phyloP scores from a whole-genome alignment of 2,113 vertebrate genomes.

The Syngnathoides biaculeatus region DNA sequence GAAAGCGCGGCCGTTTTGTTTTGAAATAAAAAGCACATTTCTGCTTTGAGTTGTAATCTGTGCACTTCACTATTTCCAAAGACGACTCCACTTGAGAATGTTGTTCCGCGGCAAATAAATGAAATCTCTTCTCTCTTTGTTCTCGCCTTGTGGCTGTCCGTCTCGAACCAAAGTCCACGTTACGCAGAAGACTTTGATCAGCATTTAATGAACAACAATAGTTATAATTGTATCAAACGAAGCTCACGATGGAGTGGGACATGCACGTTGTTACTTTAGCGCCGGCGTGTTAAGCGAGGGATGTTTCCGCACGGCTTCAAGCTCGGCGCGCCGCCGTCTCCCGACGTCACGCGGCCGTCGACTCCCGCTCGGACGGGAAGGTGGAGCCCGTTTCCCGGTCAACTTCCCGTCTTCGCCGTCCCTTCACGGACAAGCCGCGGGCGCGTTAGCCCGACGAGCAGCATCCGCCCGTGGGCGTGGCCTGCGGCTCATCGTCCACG shows the following conservation, averaged over 20 bases:
- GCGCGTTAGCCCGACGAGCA: conserved; percentile 87
- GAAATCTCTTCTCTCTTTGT: too few relatives aligned
- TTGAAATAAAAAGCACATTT: neutral
- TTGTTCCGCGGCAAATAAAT: neutral
- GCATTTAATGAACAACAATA: neutral
- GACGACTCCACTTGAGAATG: neutral
- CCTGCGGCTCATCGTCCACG: conserved; percentile 90
- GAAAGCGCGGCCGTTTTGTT: too few relatives aligned
- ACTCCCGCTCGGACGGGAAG: neutral
- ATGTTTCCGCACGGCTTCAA: neutral
- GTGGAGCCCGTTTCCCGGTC: too few relatives aligned
- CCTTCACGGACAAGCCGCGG: conserved; percentile 12
- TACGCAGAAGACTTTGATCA: too few relatives aligned
- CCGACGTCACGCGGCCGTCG: neutral
- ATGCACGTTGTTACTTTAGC: neutral
- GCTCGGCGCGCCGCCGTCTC: neutral
- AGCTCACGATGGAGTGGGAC: neutral
- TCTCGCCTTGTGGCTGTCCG: too few relatives aligned
- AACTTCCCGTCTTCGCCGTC: neutral
- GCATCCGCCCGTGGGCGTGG: conserved; percentile 83
- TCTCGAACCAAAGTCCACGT: neutral
- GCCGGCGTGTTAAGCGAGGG: neutral
- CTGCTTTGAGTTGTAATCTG: neutral
- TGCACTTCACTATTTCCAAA: neutral
- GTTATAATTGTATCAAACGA: neutral